Evolutionary conservation across 2,888 invertebrate genomes (phyloP).

Genomic region (Hirtodrosophila confusa): DNA sequence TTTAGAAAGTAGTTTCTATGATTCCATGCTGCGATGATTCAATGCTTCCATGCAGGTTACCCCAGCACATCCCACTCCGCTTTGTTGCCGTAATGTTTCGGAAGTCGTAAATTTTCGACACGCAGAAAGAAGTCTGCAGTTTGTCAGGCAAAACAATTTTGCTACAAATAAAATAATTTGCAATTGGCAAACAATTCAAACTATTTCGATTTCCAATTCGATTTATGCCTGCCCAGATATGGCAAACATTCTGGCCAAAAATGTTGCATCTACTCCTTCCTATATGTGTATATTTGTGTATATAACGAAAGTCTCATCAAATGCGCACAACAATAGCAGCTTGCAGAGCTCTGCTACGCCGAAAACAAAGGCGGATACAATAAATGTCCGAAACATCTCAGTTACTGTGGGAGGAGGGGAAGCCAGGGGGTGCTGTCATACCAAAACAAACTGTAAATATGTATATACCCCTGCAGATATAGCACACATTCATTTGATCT

Average conservation of each 20-base stretch:
- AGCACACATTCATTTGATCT: too few species aligned
- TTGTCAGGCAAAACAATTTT: conserved; percentile 67
- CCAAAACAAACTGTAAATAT: too few species aligned
- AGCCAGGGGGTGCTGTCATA: too few species aligned
- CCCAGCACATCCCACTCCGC: not conserved
- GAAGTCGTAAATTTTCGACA: conserved; percentile 72
- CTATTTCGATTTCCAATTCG: conserved; percentile 57
- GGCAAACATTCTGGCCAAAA: conserved; percentile 32
- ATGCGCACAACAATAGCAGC: conserved; percentile 70
- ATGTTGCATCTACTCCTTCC: conserved; percentile 6
- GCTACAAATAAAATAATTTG: conserved; percentile 76
- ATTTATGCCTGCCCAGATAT: conserved; percentile 54
- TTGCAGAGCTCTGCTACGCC: not conserved
- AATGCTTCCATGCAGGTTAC: too few species aligned
- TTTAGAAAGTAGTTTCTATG: conserved; percentile 75
- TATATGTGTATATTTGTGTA: not conserved
- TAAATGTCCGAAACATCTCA: conserved; percentile 61
- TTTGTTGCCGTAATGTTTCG: conserved; percentile 29
- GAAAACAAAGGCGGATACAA: conserved; percentile 55
- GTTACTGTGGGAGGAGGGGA: conserved; percentile 29
- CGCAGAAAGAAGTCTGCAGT: conserved; percentile 48
- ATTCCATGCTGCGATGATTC: conserved; percentile 5
- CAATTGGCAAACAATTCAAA: conserved; percentile 74
- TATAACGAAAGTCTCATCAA: conserved; percentile 68
- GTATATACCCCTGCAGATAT: too few species aligned